Base-by-base conservation (phyloP, 1,140 invertebrate genomes). In the Adelges cooleyi region DNA sequence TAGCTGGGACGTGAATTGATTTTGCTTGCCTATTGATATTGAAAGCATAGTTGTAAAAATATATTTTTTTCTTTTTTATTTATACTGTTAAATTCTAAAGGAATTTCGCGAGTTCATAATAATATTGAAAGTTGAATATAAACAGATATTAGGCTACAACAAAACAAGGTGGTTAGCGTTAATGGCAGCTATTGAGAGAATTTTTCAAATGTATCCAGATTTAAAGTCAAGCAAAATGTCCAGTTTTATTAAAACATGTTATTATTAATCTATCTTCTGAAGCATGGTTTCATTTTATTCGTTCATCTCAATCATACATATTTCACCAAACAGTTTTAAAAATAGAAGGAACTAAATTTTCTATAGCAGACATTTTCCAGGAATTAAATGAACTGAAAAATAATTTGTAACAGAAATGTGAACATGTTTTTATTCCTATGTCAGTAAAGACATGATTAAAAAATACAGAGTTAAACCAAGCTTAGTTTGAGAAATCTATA, bases 51-150 rank as follows among this genome's bases (percentile, higher is more conserved):
- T n/a, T n/a, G n/a, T n/a, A n/a, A n/a, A n/a, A n/a, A n/a, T n/a
- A n/a, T n/a, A n/a, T n/a, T n/a, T n/a, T n/a, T n/a, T n/a, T n/a
- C n/a, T n/a, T n/a, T n/a, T n/a, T n/a, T n/a, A n/a, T n/a, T n/a
- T n/a, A 56, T 74, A 65, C 71, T 52, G 53, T 70, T 8, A 70
- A 66, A 42, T 17, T 13, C 50, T 74, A 22, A 74, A 74, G 69
- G 65, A 70, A 50, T 74, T 73, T 71, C 74, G 71, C 69, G 70
- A 73, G 25, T 65, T 50, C 65, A 66, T 51, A 18, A 68, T n/a
- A n/a, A n/a, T n/a, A n/a, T n/a, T n/a, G n/a, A n/a, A 69, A 13
- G 65, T 67, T 20, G 67, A 68, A 40, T 73, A 70, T 53, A 50
- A 69, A 50, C 52, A 53, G 52, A 27, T 73, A 17, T 56, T 72